A percentile compares a stretch with the other conserved stretches of the same genome.
Evolutionary conservation across 2,113 vertebrate genomes (phyloP).

Genomic region (Eulemur macaco): DNA sequence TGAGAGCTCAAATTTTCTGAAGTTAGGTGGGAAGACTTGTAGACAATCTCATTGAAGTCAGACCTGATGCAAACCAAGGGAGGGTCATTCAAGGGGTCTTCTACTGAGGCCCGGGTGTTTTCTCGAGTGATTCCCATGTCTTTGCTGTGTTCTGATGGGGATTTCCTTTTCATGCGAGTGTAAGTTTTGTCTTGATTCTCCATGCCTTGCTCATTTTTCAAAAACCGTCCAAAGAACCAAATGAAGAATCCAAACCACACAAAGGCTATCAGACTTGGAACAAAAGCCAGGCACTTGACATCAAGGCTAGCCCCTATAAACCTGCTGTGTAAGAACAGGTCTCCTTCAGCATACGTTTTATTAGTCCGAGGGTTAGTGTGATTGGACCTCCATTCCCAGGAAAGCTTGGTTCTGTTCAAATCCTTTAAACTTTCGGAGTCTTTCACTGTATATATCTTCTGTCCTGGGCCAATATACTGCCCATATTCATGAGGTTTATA

Average conservation of each 20-base stretch:
- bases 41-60: constrained; percentile 87
- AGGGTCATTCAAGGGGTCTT: constrained; percentile 87
- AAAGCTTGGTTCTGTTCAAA: constrained; percentile 95
- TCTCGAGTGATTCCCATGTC: constrained; percentile 93
- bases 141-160: constrained; percentile 91
- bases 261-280: constrained; percentile 96
- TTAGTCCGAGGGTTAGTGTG: constrained; percentile 91
- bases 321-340: constrained; percentile 97
- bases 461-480: constrained; percentile 95
- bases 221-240: constrained; percentile 95
- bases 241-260: constrained; percentile 96
- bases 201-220: constrained; percentile 94
- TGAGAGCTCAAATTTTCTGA: constrained; percentile 86
- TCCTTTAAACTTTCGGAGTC: constrained; percentile 91
- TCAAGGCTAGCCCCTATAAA: constrained; percentile 92
- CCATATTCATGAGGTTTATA: constrained; percentile 98
- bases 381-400: constrained; percentile 94
- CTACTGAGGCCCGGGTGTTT: constrained; percentile 88
- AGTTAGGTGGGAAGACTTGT: constrained; percentile 86
- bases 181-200: constrained; percentile 95
- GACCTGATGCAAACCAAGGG: constrained; percentile 90
- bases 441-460: constrained; percentile 97
- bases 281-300: constrained; percentile 96
- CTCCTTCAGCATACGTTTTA: constrained; percentile 89
- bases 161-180: constrained; percentile 96